A percentile compares a stretch with the other conserved stretches of the same genome.
Evolutionary conservation across 2,888 invertebrate species (phyloP).

Genomic region (Epinotia brunnichana): DNA sequence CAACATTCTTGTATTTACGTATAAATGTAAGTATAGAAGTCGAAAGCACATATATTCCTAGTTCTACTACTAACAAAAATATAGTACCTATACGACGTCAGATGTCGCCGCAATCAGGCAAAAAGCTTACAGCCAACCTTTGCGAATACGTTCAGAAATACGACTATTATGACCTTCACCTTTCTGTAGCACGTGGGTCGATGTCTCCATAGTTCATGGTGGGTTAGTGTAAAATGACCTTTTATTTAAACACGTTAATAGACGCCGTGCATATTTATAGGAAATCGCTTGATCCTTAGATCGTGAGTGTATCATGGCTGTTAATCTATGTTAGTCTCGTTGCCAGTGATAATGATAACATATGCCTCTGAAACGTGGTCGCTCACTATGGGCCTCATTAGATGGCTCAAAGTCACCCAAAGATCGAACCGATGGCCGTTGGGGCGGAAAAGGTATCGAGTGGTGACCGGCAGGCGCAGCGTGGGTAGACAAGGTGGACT

Average conservation of each 20-base stretch:
- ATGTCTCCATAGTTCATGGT: conserved; percentile 13
- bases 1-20: too few species aligned
- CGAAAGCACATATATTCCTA: too few species aligned
- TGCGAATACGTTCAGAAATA: conserved; percentile 33
- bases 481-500: too few species aligned
- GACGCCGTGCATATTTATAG: conserved; percentile 16
- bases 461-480: too few species aligned
- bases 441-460: too few species aligned
- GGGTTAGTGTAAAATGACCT: conserved; percentile 10
- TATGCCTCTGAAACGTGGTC: too few species aligned
- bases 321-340: neutral
- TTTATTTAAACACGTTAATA: conserved; percentile 19
- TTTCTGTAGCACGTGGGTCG: conserved; percentile 22
- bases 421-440: too few species aligned
- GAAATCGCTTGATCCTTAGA: neutral
- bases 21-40: too few species aligned
- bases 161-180: conserved; percentile 16
- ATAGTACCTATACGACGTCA: neutral
- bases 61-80: too few species aligned
- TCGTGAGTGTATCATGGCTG: neutral
- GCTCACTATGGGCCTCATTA: too few species aligned
- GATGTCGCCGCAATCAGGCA: conserved; percentile 16
- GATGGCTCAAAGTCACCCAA: too few species aligned
- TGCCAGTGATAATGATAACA: too few species aligned
- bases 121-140: conserved; percentile 32